phyloP scores from a whole-genome alignment of 2,113 vertebrate genomes.

The Prionailurus bengalensis region DNA sequence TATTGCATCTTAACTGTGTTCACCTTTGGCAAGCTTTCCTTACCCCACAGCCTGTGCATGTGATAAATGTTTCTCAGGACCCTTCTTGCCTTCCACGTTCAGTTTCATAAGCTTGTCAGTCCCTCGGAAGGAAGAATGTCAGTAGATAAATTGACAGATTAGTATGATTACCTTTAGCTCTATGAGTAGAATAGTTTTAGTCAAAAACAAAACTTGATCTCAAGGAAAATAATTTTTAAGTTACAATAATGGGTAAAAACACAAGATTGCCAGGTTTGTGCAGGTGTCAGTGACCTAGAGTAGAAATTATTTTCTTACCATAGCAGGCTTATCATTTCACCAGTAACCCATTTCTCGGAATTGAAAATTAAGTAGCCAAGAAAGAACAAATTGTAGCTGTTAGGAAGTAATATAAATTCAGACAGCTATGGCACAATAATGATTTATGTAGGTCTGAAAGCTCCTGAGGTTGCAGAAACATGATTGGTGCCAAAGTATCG shows the following conservation, averaged over 20 bases:
- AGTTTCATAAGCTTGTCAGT: neutral
- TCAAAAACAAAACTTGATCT: slow-evolving; percentile 45
- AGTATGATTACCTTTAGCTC: neutral
- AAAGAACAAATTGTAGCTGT: neutral
- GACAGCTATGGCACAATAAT: rapidly evolving
- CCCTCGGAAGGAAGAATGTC: neutral
- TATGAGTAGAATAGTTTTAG: neutral
- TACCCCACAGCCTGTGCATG: neutral
- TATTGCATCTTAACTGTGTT: neutral
- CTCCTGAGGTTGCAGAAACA: neutral
- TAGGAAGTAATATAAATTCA: neutral
- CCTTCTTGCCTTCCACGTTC: neutral
- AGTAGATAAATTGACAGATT: neutral
- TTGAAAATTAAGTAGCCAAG: neutral
- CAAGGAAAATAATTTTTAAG: slow-evolving; percentile 24
- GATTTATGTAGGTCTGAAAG: neutral
- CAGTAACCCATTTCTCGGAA: rapidly evolving
- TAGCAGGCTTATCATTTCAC: neutral
- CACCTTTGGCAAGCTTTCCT: neutral
- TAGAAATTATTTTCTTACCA: neutral
- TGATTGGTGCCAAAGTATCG: neutral
- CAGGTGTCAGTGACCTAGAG: neutral
- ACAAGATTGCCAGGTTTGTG: neutral
- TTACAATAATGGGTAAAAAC: neutral
- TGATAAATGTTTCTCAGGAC: neutral